Evolutionary conservation across 2,888 invertebrate species (phyloP).

Genomic region (Torymus tubicola): DNA sequence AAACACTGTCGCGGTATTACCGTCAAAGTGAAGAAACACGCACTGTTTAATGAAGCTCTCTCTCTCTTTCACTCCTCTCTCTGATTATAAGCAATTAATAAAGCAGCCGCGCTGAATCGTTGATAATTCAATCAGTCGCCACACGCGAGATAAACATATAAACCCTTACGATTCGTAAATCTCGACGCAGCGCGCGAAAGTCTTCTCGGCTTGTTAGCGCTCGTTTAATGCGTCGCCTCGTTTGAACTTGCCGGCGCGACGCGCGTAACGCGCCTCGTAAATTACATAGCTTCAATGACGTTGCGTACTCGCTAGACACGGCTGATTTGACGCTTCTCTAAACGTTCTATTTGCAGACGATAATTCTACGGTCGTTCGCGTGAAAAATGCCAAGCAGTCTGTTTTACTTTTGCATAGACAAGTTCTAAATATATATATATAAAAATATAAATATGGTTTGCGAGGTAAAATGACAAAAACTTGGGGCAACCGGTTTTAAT

Average conservation of each 20-base stretch:
- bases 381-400: not conserved
- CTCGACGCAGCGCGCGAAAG: not conserved
- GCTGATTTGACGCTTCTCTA: not conserved
- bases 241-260: slow-evolving; percentile 62
- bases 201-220: slow-evolving; percentile 47
- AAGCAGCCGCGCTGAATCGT: slow-evolving; percentile 22
- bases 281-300: slow-evolving; percentile 61
- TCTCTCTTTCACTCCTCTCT: too few species aligned
- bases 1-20: too few species aligned
- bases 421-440: too few species aligned
- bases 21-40: too few species aligned
- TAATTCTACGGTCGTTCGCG: not conserved
- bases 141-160: slow-evolving; percentile 32
- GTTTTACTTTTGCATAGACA: too few species aligned
- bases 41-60: too few species aligned
- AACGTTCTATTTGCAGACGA: slow-evolving; percentile 1
- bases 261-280: slow-evolving; percentile 68
- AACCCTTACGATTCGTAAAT: slow-evolving; percentile 11
- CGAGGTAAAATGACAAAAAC: slow-evolving; percentile 26
- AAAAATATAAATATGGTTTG: too few species aligned
- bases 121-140: slow-evolving; percentile 39
- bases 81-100: slow-evolving; percentile 35
- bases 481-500: not conserved
- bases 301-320: not conserved
- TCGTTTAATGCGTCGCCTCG: slow-evolving; percentile 47